Conservation (phyloP, 2,797 vertebrate species). For the Cheirogaleus major region DNA sequence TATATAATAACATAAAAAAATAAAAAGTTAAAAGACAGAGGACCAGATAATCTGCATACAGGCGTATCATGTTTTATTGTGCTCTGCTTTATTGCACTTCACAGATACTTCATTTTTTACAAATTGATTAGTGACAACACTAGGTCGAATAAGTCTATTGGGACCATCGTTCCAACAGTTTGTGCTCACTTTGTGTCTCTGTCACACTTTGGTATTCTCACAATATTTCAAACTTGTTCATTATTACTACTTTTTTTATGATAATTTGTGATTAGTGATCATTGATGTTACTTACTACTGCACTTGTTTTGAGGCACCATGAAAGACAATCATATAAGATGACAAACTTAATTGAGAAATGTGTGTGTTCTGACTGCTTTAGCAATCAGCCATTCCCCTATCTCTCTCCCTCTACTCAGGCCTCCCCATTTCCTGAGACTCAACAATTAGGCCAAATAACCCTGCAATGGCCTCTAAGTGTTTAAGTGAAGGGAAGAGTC, state of each 20-base stretch:
- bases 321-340: not conserved
- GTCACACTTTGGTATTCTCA: not conserved
- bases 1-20: slow-evolving; percentile 28
- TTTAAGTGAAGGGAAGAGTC: not conserved
- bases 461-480: not conserved
- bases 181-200: not conserved
- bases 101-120: not conserved
- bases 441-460: not conserved
- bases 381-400: not conserved
- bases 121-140: not conserved
- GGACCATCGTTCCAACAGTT: not conserved
- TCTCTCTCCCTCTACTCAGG: not conserved
- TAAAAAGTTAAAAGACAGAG: slow-evolving; percentile 33
- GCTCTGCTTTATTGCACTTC: not conserved
- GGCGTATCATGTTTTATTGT: not conserved
- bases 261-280: not conserved
- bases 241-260: not conserved
- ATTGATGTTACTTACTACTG: not conserved
- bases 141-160: not conserved
- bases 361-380: not conserved
- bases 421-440: not conserved
- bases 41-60: not conserved
- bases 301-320: not conserved
- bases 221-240: not conserved
- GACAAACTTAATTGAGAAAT: not conserved